Percentiles rank a stretch among this genome's conserved stretches.
Conservation (phyloP, 2,113 vertebrate species). For the Rhodinocichla rosea region DNA sequence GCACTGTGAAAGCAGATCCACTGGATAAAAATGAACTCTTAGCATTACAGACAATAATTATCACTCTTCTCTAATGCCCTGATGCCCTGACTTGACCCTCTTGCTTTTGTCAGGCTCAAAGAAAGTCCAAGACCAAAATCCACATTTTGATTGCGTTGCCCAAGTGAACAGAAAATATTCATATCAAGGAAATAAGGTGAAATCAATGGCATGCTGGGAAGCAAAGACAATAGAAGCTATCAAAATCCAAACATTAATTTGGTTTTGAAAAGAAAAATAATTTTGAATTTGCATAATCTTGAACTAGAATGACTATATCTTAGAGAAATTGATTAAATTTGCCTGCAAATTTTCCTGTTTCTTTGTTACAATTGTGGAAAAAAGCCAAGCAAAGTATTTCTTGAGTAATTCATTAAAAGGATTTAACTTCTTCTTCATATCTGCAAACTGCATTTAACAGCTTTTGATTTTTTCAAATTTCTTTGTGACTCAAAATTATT, state of each 20-base stretch:
- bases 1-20: not conserved
- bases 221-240: constrained; percentile 28
- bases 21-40: not conserved
- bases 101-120: not conserved
- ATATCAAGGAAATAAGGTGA: not conserved
- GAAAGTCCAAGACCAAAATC: not conserved
- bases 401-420: not conserved
- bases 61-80: not conserved
- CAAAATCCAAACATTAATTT: constrained; percentile 7
- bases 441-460: not conserved
- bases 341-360: not conserved
- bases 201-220: not conserved
- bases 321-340: constrained; percentile 13
- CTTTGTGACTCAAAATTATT: not conserved
- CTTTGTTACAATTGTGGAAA: not conserved
- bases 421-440: not conserved
- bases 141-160: constrained; percentile 7
- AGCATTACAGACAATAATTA: not conserved
- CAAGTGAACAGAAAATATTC: not conserved
- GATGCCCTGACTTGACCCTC: not conserved
- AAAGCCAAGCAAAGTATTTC: not conserved
- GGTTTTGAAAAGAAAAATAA: constrained; percentile 33
- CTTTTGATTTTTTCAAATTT: not conserved
- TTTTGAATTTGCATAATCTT: constrained; percentile 42
- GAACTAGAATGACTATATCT: not conserved